These are phyloP conservation scores for Chrysochloris asiatica DNA, from an alignment of 2,113 vertebrate genomes.

Conservation along the genomic window DNA sequence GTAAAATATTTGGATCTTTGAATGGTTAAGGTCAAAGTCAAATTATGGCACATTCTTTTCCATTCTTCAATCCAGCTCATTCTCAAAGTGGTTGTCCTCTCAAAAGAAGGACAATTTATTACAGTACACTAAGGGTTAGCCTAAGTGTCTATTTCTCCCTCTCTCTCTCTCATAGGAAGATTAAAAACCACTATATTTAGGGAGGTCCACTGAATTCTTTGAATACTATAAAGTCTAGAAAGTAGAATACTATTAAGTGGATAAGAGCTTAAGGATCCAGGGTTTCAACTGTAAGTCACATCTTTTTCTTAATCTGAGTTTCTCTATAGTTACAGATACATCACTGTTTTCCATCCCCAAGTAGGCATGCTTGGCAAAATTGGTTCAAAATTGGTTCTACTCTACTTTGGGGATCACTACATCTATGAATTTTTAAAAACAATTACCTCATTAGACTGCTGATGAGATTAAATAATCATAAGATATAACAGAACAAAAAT, in stretches of 20 bases:
- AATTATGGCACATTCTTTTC: slow-evolving; percentile 40
- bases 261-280: slow-evolving; percentile 60
- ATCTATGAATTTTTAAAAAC: slow-evolving; percentile 18
- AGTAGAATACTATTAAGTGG: slow-evolving; percentile 63
- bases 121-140: not conserved
- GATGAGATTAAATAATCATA: slow-evolving; percentile 68
- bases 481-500: slow-evolving; percentile 54
- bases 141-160: not conserved
- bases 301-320: slow-evolving; percentile 42
- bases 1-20: slow-evolving; percentile 42
- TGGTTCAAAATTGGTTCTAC: not conserved
- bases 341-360: slow-evolving; percentile 11
- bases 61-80: slow-evolving; percentile 44
- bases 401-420: not conserved
- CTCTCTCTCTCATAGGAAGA: slow-evolving; percentile 63
- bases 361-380: slow-evolving; percentile 34
- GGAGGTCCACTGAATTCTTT: slow-evolving; percentile 56
- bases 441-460: slow-evolving; percentile 56
- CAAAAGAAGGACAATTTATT: slow-evolving; percentile 48
- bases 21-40: slow-evolving; percentile 37
- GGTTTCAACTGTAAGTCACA: slow-evolving; percentile 61
- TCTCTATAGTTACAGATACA: slow-evolving; percentile 17
- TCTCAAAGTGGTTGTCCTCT: slow-evolving; percentile 11
- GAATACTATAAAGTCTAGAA: slow-evolving; percentile 60
- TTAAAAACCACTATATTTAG: slow-evolving; percentile 61